Percentiles rank a stretch among this genome's conserved stretches.
These are phyloP conservation scores for Polyploca ridens DNA, from an alignment of 2,888 invertebrate species.

Conservation along the genomic window DNA sequence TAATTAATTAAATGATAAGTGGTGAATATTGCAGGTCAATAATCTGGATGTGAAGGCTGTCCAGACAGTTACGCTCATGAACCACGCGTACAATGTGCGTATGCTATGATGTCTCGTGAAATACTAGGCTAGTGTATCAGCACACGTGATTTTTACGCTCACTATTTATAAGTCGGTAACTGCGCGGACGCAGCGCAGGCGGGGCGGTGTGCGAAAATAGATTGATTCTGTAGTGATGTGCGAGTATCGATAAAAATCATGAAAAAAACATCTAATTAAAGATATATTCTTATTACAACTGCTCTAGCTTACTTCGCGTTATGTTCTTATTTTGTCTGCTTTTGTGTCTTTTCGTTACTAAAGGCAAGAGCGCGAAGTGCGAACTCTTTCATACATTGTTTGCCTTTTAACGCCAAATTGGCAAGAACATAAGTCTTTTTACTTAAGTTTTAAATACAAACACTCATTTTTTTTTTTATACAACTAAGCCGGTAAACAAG, in stretches of 20 bases:
- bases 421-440: no score
- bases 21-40: not conserved
- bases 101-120: conserved; percentile 26
- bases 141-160: conserved; percentile 60
- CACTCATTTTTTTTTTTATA: no score
- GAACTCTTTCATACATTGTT: no score
- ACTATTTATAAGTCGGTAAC: conserved; percentile 65
- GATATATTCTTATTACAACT: not conserved
- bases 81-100: conserved; percentile 6
- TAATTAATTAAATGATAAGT: not conserved
- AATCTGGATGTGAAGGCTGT: not conserved
- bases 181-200: conserved; percentile 58
- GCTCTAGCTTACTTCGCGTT: not conserved
- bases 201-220: conserved; percentile 52
- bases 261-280: conserved; percentile 28
- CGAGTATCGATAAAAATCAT: conserved; percentile 34
- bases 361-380: no score
- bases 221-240: conserved; percentile 33
- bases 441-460: no score
- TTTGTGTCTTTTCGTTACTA: no score
- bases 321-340: no score
- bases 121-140: conserved; percentile 51
- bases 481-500: no score
- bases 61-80: not conserved
- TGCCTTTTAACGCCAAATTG: no score